phyloP scores from a whole-genome alignment of 2,888 invertebrate species.

The Cryptocheilus praepositus region DNA sequence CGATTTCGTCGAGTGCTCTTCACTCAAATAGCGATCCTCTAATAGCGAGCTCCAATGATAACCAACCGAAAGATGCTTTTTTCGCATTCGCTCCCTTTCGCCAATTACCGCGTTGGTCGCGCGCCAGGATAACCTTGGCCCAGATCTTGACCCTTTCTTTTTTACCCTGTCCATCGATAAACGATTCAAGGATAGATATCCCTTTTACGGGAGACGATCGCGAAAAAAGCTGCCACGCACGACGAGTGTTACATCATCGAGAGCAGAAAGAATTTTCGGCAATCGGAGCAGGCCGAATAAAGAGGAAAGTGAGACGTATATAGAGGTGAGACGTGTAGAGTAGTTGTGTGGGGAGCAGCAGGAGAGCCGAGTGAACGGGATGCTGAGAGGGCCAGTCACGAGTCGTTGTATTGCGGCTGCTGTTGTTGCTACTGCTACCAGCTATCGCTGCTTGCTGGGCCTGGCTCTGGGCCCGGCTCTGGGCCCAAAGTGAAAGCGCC shows the following conservation, averaged over 20 bases:
- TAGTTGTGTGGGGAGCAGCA: no score
- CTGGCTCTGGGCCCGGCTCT: conserved; percentile 60
- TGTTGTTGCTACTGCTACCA: conserved; percentile 28
- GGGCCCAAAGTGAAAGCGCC: conserved; percentile 71
- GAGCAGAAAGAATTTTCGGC: conserved; percentile 26
- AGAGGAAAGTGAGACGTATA: conserved; percentile 66
- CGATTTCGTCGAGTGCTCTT: no score
- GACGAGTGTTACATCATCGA: neutral
- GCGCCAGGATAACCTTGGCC: conserved; percentile 52
- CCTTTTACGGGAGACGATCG: no score
- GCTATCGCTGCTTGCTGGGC: conserved; percentile 29
- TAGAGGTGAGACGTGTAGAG: no score
- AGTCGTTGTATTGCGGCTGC: no score
- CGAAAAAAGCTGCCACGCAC: neutral
- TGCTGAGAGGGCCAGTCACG: conserved; percentile 60
- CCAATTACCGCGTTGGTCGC: no score
- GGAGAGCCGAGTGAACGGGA: conserved; percentile 67
- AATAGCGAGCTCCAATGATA: no score
- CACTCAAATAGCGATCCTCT: no score
- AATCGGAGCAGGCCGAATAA: conserved; percentile 36
- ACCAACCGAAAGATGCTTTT: neutral
- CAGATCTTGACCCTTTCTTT: conserved; percentile 56
- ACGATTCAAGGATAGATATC: no score
- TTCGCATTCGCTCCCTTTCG: conserved; percentile 15
- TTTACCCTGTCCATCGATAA: conserved; percentile 9